Evolutionary conservation across 1,140 invertebrate species (phyloP).

Genomic region (Linepithema humile): DNA sequence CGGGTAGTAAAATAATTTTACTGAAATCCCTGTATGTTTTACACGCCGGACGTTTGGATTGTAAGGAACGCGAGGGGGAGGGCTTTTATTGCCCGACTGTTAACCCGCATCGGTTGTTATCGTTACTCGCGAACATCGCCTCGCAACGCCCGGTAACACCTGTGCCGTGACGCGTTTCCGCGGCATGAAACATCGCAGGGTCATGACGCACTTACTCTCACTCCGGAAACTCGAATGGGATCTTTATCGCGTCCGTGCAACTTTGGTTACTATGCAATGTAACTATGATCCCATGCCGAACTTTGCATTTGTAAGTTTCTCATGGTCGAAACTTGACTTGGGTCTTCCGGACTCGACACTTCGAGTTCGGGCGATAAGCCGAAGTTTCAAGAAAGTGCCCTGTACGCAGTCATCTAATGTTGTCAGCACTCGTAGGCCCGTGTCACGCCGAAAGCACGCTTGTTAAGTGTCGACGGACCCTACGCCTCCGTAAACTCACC

Average conservation of each 20-base stretch:
- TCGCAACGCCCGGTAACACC: conserved; percentile 22
- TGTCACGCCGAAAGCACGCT: not conserved
- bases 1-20: no score
- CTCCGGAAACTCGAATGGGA: not conserved
- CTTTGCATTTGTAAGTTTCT: not conserved
- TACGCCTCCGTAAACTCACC: not conserved
- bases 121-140: conserved; percentile 23
- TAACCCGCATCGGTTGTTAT: conserved; percentile 32
- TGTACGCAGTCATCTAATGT: not conserved
- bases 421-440: conserved; percentile 3
- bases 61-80: not conserved
- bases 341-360: not conserved
- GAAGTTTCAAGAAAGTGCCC: not conserved
- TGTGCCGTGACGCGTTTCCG: conserved; percentile 15
- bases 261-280: not conserved
- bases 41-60: conserved; percentile 21
- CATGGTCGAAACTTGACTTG: not conserved
- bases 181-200: not conserved
- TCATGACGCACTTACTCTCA: not conserved
- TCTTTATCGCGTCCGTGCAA: not conserved
- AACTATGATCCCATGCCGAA: not conserved
- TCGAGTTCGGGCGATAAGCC: conserved; percentile 25
- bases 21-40: conserved; percentile 34
- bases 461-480: not conserved
- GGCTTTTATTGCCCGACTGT: conserved; percentile 47